Evolutionary conservation across 2,113 vertebrate species (phyloP).

Genomic region (Tapirus terrestris): DNA sequence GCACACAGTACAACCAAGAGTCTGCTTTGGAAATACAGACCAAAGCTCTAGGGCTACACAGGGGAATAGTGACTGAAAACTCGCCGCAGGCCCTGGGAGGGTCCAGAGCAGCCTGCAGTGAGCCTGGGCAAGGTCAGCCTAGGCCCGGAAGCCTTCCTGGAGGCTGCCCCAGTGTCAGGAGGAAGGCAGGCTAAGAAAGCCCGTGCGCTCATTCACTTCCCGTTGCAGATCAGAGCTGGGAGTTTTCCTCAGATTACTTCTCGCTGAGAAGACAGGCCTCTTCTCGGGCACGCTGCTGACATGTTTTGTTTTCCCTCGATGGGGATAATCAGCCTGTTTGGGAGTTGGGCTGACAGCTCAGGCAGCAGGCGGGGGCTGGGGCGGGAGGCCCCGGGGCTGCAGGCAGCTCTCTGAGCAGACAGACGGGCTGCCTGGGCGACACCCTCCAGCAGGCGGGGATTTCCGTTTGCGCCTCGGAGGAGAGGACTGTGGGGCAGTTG

Average conservation of each 20-base stretch:
- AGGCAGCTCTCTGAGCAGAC: slow-evolving; percentile 41
- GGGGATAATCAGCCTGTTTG: slow-evolving; percentile 77
- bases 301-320: slow-evolving; percentile 78
- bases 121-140: neutral
- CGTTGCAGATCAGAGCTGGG: neutral
- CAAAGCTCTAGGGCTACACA: neutral
- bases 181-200: neutral
- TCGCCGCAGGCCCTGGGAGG: neutral
- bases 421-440: neutral
- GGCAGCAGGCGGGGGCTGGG: slow-evolving; percentile 61
- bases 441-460: slow-evolving; percentile 59
- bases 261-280: slow-evolving; percentile 65
- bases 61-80: neutral
- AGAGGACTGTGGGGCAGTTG: neutral
- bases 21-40: neutral
- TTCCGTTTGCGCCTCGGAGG: neutral
- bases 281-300: slow-evolving; percentile 59
- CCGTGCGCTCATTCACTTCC: neutral
- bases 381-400: slow-evolving; percentile 35
- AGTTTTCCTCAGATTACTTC: neutral
- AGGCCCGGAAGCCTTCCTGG: neutral
- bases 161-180: neutral
- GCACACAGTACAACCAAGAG: too few species aligned
- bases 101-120: neutral
- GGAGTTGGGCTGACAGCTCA: slow-evolving; percentile 74